phyloP scores from a whole-genome alignment of 2,113 vertebrate species.

The Tympanuchus pallidicinctus region DNA sequence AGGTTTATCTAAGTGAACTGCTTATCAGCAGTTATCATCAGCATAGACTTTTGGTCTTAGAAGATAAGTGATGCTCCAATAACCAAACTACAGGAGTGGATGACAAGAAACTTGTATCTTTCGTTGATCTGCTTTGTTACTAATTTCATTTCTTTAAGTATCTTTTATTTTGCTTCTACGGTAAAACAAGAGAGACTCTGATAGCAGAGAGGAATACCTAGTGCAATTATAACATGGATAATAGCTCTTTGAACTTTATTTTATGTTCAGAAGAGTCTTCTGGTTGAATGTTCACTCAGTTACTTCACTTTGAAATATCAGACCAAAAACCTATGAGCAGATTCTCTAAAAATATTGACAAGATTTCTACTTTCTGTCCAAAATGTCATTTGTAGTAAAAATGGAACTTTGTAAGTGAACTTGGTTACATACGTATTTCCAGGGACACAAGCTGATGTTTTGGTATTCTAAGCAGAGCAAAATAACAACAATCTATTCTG shows the following conservation, averaged over 20 bases:
- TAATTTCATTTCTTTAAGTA: not conserved
- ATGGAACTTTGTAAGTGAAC: not conserved
- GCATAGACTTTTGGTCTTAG: not conserved
- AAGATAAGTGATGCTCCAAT: not conserved
- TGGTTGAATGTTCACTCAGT: not conserved
- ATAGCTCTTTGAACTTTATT: not conserved
- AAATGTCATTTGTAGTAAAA: not conserved
- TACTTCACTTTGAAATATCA: not conserved
- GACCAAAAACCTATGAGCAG: not conserved
- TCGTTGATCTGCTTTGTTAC: not conserved
- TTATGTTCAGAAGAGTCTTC: not conserved
- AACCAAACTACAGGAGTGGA: not conserved
- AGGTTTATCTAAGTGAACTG: not conserved
- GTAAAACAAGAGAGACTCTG: not conserved
- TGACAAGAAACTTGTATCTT: not conserved
- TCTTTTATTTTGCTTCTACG: not conserved
- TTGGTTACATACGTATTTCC: not conserved
- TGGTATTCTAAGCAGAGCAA: not conserved
- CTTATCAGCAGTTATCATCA: not conserved
- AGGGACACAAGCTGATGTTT: not conserved
- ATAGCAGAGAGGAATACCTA: accelerated
- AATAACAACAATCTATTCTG: not conserved
- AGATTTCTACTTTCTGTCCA: not conserved
- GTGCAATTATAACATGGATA: not conserved
- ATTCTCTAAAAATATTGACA: not conserved